Evolutionary conservation across 2,797 vertebrate species (phyloP).

Genomic region (Loriculus beryllinus): DNA sequence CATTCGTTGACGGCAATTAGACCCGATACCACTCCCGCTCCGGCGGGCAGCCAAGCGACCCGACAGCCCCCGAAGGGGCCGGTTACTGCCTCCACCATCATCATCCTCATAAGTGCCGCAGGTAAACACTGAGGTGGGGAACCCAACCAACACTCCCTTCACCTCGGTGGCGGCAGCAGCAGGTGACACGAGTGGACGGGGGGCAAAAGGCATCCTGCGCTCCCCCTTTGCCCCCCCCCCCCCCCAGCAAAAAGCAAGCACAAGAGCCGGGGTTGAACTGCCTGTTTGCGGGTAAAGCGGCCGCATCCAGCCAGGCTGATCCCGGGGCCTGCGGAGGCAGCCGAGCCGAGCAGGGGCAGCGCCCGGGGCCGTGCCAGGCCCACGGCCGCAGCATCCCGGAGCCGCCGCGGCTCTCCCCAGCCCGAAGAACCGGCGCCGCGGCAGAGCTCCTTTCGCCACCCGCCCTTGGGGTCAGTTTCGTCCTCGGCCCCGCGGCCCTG

Average conservation of each 20-base stretch:
- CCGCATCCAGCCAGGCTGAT: neutral
- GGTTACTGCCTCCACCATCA: neutral
- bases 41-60: neutral
- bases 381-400: neutral
- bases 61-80: neutral
- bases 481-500: neutral
- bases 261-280: neutral
- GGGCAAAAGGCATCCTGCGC: neutral
- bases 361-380: neutral
- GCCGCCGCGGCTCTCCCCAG: neutral
- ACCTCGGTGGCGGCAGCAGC: neutral
- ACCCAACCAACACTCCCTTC: no score
- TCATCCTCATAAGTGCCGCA: neutral
- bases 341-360: neutral
- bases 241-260: rapidly evolving
- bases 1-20: constrained; percentile 3
- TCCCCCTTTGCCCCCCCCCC: rapidly evolving
- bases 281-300: neutral
- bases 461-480: neutral
- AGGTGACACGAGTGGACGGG: neutral
- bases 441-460: neutral
- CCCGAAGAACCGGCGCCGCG: neutral
- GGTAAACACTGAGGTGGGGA: neutral
- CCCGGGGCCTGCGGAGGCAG: neutral
- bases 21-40: neutral